Percentiles rank a stretch among this genome's conserved stretches.
Conservation (phyloP, 2,113 vertebrate genomes). For the Dromiciops gliroides region DNA sequence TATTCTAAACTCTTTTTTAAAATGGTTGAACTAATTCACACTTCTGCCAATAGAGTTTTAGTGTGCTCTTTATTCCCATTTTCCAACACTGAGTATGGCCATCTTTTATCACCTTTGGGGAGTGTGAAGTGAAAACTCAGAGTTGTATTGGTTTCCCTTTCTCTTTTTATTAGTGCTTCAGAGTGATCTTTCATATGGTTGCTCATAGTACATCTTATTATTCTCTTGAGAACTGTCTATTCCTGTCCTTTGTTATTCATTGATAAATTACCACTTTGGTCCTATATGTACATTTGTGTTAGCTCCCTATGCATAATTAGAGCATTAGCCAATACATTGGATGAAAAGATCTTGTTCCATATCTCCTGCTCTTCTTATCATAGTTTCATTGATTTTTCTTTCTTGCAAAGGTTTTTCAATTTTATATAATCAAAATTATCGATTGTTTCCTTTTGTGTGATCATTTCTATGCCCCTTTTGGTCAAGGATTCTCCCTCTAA, state of each 20-base stretch:
- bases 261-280: neutral
- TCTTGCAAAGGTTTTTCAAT: neutral
- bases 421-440: neutral
- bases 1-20: neutral
- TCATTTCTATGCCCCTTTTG: neutral
- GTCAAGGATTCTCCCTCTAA: neutral
- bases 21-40: neutral
- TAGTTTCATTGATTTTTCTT: neutral
- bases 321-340: neutral
- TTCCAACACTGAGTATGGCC: neutral
- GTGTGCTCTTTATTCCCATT: neutral
- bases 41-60: neutral
- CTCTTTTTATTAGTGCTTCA: neutral
- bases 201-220: neutral
- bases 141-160: neutral
- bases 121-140: neutral
- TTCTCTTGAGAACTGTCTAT: neutral
- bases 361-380: neutral
- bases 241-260: neutral
- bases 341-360: neutral
- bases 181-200: neutral
- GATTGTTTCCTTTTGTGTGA: neutral
- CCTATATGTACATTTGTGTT: neutral
- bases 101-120: neutral
- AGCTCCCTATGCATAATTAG: neutral